Conservation (phyloP, 2,113 vertebrate species). For the Nycticebus coucang region DNA sequence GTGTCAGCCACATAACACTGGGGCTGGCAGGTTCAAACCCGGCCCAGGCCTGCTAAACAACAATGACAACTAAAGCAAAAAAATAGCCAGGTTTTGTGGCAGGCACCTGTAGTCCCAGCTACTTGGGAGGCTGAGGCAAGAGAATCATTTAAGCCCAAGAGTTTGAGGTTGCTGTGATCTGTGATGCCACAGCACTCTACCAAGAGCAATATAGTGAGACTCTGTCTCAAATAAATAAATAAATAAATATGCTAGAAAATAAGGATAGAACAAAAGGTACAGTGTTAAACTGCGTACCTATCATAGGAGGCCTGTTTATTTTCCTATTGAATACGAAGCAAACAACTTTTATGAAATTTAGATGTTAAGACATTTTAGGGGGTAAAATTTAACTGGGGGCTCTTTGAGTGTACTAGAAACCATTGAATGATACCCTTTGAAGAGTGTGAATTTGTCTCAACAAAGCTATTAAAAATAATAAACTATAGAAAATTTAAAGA, state of each 20-base stretch:
- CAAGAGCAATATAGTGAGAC: too few species aligned
- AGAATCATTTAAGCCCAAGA: too few species aligned
- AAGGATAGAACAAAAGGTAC: background rate
- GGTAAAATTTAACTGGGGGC: background rate
- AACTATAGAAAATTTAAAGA: background rate
- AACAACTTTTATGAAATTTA: constrained; percentile 39
- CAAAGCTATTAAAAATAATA: constrained; percentile 11
- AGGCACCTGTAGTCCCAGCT: too few species aligned
- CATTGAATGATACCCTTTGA: constrained; percentile 15
- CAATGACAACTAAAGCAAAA: too few species aligned
- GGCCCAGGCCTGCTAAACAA: too few species aligned
- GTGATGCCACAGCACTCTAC: too few species aligned
- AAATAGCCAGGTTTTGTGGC: too few species aligned
- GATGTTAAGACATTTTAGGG: constrained; percentile 8
- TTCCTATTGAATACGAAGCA: background rate
- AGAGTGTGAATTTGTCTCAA: background rate
- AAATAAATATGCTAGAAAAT: background rate
- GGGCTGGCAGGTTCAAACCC: too few species aligned
- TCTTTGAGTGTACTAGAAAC: background rate
- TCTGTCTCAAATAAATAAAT: too few species aligned
- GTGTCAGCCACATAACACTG: too few species aligned
- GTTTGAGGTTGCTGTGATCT: too few species aligned
- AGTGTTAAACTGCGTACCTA: background rate
- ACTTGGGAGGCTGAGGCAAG: too few species aligned
- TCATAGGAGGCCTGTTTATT: background rate